phyloP scores from a whole-genome alignment of 2,113 vertebrate genomes.

The Rana temporaria region DNA sequence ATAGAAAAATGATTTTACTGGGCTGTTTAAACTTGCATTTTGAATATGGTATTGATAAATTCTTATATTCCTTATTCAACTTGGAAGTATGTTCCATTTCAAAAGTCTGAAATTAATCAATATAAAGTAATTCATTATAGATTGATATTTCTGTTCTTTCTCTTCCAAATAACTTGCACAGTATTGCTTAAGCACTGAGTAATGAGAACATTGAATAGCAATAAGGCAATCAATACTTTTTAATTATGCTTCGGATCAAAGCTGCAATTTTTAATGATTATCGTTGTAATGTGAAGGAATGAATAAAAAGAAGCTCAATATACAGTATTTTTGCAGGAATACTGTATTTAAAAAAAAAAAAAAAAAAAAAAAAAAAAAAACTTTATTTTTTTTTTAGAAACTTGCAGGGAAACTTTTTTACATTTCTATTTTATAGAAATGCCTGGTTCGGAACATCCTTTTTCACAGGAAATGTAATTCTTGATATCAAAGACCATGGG shows the following conservation, averaged over 20 bases:
- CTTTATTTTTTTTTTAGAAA: too few relatives aligned
- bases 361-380: too few relatives aligned
- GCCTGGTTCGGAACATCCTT: too few relatives aligned
- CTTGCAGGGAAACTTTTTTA: too few relatives aligned
- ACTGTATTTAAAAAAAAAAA: background rate
- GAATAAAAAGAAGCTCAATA: background rate
- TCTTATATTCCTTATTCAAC: too few relatives aligned
- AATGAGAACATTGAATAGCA: constrained; percentile 38
- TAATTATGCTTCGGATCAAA: constrained; percentile 16
- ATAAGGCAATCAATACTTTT: constrained; percentile 39
- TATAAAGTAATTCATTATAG: constrained; percentile 18
- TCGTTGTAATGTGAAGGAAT: background rate
- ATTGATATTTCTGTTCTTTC: constrained; percentile 24
- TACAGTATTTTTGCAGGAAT: background rate
- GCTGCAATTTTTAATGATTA: background rate
- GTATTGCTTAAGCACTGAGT: background rate
- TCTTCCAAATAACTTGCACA: background rate
- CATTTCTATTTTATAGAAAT: too few relatives aligned
- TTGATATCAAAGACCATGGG: too few relatives aligned
- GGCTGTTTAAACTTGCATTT: too few relatives aligned
- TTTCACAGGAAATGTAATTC: too few relatives aligned
- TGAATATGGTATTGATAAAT: too few relatives aligned
- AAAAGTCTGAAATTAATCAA: background rate
- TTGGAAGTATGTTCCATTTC: background rate
- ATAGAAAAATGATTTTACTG: too few relatives aligned